Evolutionary conservation across 2,888 invertebrate species (phyloP), one percentile per base, ranked within the genome.

Genomic region (Heliconius ethilla): DNA sequence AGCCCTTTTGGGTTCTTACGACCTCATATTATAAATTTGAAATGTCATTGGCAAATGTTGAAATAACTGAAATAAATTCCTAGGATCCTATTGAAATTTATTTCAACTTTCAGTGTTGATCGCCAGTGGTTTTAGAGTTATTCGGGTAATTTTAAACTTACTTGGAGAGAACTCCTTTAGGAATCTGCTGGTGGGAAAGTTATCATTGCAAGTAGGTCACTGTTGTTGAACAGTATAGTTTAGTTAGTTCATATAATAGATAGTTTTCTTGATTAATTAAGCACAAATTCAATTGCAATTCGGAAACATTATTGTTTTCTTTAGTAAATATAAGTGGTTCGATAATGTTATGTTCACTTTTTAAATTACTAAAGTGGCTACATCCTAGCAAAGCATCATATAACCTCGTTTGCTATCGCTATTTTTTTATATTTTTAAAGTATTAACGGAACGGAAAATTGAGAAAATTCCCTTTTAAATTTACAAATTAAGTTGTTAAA

Each of bases 81-180:
- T 5, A n/a, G 11, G 11, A 67, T 37, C 5, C 37, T 66, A n/a
- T 66, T 37, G 33, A 22, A 66, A 66, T 11, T 37, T 66, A 66
- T 66, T 66, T 11, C 33, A 66, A 33, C 66, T 37, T 66, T 22
- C 3, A 66, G 22, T 66, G 33, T 66, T 37, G 7, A 66, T 66
- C 3, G 66, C 9, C n/a, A 66, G 66, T 66, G 33, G 33, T 66
- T 33, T 66, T 66, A 37, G 66, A 66, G 33, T 62, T 66, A 65
- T 29, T 65, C 29, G 33, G 18, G 29, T 33, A 65, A 65, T 65
- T 65, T 22, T n/a, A 67, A 67, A 37, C n/a, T 22, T n/a, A 67
- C 67, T 67, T n/a, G 18, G 13, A 67, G 67, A n/a, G 13, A 67
- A 13, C n/a, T 22, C n/a, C 37, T 37, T 37, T 67, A n/a, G n/a